These are phyloP conservation scores for Albula glossodonta DNA, from an alignment of 2,113 vertebrate genomes.

Conservation along the genomic window DNA sequence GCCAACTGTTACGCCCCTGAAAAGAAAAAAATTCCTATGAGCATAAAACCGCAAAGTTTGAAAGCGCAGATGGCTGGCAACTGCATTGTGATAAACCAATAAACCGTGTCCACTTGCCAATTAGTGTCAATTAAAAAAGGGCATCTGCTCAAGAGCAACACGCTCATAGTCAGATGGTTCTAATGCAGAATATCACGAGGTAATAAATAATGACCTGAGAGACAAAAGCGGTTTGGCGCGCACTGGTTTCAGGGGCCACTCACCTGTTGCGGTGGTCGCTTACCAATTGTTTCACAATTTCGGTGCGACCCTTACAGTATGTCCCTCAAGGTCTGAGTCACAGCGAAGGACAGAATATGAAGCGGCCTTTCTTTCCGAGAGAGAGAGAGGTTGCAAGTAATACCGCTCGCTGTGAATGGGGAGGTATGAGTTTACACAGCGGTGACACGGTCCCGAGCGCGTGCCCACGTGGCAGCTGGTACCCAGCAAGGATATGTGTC, in stretches of 20 bases:
- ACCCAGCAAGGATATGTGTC: neutral
- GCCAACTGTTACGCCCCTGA: neutral
- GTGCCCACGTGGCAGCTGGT: constrained; percentile 23
- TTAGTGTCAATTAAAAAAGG: constrained; percentile 18
- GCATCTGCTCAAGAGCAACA: constrained; percentile 30
- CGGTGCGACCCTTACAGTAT: neutral
- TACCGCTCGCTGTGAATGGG: constrained; percentile 14
- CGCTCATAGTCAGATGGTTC: constrained; percentile 22
- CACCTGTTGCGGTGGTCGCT: constrained; percentile 21
- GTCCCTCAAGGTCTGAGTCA: neutral
- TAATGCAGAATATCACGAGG: neutral
- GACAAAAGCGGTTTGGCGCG: neutral
- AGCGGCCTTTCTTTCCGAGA: neutral
- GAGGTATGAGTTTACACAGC: neutral
- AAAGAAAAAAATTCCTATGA: constrained; percentile 16
- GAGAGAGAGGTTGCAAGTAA: neutral
- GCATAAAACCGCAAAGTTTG: constrained; percentile 11
- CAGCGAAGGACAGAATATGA: neutral
- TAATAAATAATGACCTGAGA: neutral
- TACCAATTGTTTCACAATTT: neutral
- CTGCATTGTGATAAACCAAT: constrained; percentile 5
- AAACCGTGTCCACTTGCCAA: constrained; percentile 12
- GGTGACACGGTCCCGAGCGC: neutral
- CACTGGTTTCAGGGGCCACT: neutral
- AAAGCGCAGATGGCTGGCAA: neutral